Conservation (phyloP, 2,888 invertebrate genomes). For the Leptopilina myrica region DNA sequence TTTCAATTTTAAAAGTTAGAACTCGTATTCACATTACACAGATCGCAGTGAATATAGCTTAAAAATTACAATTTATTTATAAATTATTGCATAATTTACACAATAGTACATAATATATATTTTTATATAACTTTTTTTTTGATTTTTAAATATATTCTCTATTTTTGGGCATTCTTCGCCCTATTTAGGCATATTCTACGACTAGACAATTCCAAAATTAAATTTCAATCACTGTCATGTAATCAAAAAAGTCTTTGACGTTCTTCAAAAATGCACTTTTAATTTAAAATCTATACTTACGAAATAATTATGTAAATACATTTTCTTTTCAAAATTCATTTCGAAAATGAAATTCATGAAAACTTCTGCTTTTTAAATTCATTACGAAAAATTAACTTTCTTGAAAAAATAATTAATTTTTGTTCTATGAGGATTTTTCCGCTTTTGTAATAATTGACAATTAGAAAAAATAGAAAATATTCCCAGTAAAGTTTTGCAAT, state of each 20-base stretch:
- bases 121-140: conserved; percentile 59
- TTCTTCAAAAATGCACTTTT: conserved; percentile 19
- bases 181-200: conserved; percentile 57
- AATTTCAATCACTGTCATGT: conserved; percentile 5
- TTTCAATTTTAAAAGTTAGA: conserved; percentile 24
- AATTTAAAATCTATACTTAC: not conserved
- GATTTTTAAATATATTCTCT: conserved; percentile 66
- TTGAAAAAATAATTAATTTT: too few relatives aligned
- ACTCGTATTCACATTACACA: conserved; percentile 28
- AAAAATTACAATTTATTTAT: conserved; percentile 56
- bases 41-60: conserved; percentile 59
- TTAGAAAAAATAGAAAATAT: too few relatives aligned
- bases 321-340: not conserved
- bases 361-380: too few relatives aligned
- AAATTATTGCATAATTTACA: conserved; percentile 47
- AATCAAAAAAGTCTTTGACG: conserved; percentile 16
- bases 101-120: conserved; percentile 50
- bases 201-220: conserved; percentile 57
- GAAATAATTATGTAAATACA: too few relatives aligned
- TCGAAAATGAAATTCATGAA: too few relatives aligned
- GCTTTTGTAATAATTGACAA: too few relatives aligned
- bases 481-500: too few relatives aligned
- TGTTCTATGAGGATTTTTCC: not conserved
- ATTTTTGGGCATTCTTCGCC: conserved; percentile 56
- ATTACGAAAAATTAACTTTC: too few relatives aligned